Percentiles rank a stretch among this genome's conserved stretches.
Evolutionary conservation across 2,113 vertebrate genomes (phyloP).

Genomic region (Bos javanicus): DNA sequence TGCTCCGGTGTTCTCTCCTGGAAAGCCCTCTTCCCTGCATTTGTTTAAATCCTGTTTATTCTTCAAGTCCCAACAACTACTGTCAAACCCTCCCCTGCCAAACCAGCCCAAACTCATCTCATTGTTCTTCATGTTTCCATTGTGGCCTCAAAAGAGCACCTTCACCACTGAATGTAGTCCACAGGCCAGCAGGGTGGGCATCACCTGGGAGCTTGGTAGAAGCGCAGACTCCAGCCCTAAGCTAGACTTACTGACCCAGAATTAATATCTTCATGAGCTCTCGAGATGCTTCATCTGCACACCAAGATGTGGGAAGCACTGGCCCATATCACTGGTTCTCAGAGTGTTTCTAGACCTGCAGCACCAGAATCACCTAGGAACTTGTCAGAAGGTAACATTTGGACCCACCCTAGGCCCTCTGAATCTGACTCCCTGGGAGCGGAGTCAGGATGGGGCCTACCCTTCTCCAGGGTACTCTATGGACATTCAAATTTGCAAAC

Average conservation of each 20-base stretch:
- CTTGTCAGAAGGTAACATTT: background rate
- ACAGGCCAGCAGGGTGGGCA: background rate
- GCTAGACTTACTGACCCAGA: background rate
- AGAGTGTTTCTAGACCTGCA: background rate
- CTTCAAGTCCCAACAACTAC: background rate
- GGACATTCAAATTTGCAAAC: background rate
- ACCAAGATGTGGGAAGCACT: accelerated
- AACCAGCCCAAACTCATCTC: background rate
- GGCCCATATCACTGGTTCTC: background rate
- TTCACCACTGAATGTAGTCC: background rate
- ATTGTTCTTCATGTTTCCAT: background rate
- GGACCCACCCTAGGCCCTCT: background rate
- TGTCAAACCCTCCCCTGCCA: background rate
- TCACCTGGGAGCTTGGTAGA: background rate
- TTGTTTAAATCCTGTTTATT: background rate
- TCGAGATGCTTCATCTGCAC: too few relatives aligned
- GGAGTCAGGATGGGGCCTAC: background rate
- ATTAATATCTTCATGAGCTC: background rate
- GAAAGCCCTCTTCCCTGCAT: background rate
- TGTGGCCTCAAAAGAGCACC: background rate
- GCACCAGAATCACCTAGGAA: background rate
- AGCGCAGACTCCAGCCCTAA: background rate
- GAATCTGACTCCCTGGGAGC: background rate
- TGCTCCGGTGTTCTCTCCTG: background rate
- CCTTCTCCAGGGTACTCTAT: background rate